Evolutionary conservation across 2,797 vertebrate genomes (phyloP), one percentile per base, ranked within the genome.

Genomic region (Chloroceryle amazona): DNA sequence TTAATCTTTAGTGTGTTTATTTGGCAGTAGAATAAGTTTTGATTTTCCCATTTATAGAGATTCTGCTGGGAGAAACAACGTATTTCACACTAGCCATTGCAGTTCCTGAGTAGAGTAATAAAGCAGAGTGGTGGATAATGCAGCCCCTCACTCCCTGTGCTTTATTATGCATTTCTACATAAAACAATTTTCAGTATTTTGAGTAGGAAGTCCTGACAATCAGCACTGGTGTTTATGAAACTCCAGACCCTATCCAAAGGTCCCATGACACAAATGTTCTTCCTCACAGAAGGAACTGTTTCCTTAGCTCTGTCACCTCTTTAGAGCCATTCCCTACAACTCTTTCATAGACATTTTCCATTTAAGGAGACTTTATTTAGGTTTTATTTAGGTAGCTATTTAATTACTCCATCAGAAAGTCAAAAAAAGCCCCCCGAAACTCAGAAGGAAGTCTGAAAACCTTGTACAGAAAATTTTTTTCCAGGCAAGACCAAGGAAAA

Each of bases 171-270:
- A 93, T 83, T 94, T 95, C 91, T 95, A 89, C 62, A 80, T 91
- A 89, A 93, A 96, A 76, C 60, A 87, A 73, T 93, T 93, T 86
- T 91, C 85, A 81, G 82, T 95, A 94, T 96, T 96, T 96, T 96
- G 78, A 95, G 71, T 94, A 96, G 91, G 91, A 96, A 96, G 76
- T 94, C 61, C 94, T 90, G 91, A 96, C 78, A 94, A 95, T 93
- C 93, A 93, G 80, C 52, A 26, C 55, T 70, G 90, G 76, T 95
- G 90, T 91, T 97, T 96, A 96, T 96, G 96, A 95, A 97, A 95
- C 90, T 96, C 86, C 86, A 96, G 95, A 93, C 83, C 73, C 71
- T 86, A 37, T 73, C 76, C 73, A 84, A 93, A 55, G 86, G 85
- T 95, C 96, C 91, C 90, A 71, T 5, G 71, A 94, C 52, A 96